Percentiles rank a stretch among this genome's conserved stretches.
These are phyloP conservation scores for Echeneis naucrates DNA, from an alignment of 2,797 vertebrate genomes.

Conservation along the genomic window DNA sequence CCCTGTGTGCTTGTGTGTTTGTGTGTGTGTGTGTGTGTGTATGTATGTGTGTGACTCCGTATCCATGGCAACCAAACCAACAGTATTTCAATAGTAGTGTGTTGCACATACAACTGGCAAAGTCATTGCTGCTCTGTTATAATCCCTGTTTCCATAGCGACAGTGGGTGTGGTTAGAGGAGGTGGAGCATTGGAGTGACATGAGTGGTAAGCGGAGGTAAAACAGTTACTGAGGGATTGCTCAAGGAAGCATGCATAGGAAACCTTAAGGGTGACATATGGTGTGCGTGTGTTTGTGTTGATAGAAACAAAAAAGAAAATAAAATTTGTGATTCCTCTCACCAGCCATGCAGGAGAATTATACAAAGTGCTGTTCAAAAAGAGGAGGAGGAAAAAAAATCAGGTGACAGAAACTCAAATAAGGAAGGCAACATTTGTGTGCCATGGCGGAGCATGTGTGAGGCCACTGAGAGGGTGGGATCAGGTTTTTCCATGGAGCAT, in stretches of 20 bases:
- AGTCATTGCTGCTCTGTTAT: conserved; percentile 71
- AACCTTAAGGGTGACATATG: conserved; percentile 49
- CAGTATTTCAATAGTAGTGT: conserved; percentile 1
- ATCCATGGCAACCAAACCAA: too few relatives aligned
- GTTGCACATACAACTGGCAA: conserved; percentile 65
- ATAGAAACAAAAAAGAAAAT: conserved; percentile 21
- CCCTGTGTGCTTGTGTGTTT: too few relatives aligned
- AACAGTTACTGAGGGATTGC: conserved; percentile 49
- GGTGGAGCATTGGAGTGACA: conserved; percentile 23
- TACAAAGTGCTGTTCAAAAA: conserved; percentile 37
- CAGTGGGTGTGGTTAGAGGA: conserved; percentile 69
- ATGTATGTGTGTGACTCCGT: background rate
- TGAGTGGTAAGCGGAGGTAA: conserved; percentile 35
- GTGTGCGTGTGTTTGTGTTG: conserved; percentile 2
- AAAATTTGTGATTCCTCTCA: conserved; percentile 38
- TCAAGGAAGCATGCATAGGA: conserved; percentile 38
- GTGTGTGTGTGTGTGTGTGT: too few relatives aligned
- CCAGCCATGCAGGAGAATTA: conserved; percentile 20
- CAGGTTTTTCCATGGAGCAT: conserved; percentile 75
- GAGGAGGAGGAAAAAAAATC: conserved; percentile 39
- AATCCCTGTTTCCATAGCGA: conserved; percentile 72
- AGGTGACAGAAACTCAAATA: conserved; percentile 55
- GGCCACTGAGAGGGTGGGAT: conserved; percentile 58
- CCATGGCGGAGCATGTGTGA: conserved; percentile 51
- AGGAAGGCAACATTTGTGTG: conserved; percentile 61